phyloP scores from a whole-genome alignment of 2,797 vertebrate genomes.

The Rhabdomys pumilio region DNA sequence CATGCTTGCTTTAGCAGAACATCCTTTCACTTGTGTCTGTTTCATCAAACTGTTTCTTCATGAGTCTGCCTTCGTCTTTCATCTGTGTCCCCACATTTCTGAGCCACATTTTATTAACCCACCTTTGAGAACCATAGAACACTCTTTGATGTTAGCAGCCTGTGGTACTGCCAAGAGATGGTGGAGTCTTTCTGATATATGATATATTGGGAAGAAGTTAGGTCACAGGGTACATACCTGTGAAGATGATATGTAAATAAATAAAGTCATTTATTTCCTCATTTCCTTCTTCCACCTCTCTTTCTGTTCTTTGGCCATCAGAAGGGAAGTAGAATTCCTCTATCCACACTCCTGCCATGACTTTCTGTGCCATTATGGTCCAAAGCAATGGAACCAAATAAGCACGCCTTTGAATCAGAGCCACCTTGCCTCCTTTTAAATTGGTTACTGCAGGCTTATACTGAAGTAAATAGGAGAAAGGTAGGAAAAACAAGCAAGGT shows the following conservation, averaged over 20 bases:
- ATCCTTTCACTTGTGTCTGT: not conserved
- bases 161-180: not conserved
- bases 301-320: not conserved
- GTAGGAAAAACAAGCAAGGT: not conserved
- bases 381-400: not conserved
- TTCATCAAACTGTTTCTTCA: not conserved
- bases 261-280: too few relatives aligned
- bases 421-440: not conserved
- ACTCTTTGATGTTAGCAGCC: not conserved
- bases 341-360: not conserved
- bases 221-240: not conserved
- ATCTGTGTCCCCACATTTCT: not conserved
- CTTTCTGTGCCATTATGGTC: not conserved
- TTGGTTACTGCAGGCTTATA: not conserved
- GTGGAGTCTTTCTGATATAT: not conserved
- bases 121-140: not conserved
- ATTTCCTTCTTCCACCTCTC: not conserved
- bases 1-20: not conserved
- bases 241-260: not conserved
- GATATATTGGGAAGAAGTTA: not conserved
- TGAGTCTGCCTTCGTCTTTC: not conserved
- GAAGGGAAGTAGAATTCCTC: too few relatives aligned
- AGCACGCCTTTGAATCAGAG: not conserved
- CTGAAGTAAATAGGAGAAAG: constrained; percentile 32
- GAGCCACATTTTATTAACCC: not conserved